Percentiles rank a stretch among this genome's conserved stretches.
These are phyloP conservation scores for Liodrosophila aerea DNA, from an alignment of 2,888 invertebrate species.

Conservation along the genomic window DNA sequence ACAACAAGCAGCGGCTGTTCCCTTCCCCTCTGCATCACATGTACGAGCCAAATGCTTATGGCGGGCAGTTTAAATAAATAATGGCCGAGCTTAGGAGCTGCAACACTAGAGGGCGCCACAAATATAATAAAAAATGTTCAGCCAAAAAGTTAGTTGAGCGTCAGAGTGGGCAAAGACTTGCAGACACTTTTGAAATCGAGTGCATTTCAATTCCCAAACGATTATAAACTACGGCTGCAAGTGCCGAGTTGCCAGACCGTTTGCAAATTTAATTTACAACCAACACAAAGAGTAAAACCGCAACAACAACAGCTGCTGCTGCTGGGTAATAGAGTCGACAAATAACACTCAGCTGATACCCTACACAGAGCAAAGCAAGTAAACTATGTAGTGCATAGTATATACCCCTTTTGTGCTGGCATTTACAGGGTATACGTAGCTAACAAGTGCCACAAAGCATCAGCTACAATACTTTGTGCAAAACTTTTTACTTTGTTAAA, in stretches of 20 bases:
- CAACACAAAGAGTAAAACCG: slow-evolving; percentile 44
- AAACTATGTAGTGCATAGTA: not conserved
- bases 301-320: slow-evolving; percentile 29
- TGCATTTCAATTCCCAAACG: slow-evolving; percentile 78
- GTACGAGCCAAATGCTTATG: slow-evolving; percentile 66
- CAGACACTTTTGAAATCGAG: slow-evolving; percentile 64
- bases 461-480: slow-evolving; percentile 37
- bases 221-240: slow-evolving; percentile 66
- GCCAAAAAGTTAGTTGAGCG: slow-evolving; percentile 65
- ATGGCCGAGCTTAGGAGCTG: slow-evolving; percentile 41
- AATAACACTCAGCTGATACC: not conserved
- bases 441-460: slow-evolving; percentile 44
- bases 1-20: slow-evolving; percentile 26
- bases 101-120: slow-evolving; percentile 42
- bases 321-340: too few relatives aligned
- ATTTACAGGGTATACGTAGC: slow-evolving; percentile 24
- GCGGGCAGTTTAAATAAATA: slow-evolving; percentile 72
- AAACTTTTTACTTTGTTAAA: slow-evolving; percentile 74
- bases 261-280: slow-evolving; percentile 76
- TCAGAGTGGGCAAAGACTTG: slow-evolving; percentile 34
- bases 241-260: slow-evolving; percentile 64
- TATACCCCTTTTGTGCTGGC: not conserved
- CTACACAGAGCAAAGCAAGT: not conserved
- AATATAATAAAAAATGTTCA: slow-evolving; percentile 69
- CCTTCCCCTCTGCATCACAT: slow-evolving; percentile 46